Evolutionary conservation across 2,888 invertebrate genomes (phyloP), one percentile per base, ranked within the genome.

Genomic region (Orthosia incerta): DNA sequence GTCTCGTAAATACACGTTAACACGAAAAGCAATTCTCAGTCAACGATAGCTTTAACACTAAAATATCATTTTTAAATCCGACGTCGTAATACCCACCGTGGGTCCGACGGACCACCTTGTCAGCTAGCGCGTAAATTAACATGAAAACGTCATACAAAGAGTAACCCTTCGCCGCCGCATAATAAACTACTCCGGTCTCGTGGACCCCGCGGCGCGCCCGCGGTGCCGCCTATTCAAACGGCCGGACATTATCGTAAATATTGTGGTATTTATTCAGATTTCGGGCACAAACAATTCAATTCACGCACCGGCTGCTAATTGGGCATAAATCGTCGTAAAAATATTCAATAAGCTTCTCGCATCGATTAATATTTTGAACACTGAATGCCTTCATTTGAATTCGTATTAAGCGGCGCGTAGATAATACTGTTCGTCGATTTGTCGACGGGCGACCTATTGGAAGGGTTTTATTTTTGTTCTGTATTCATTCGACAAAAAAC

Each of bases 201-300:
- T 76, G 88, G 92, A 92, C 91, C 95, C 94, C 94, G 94, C 93
- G 89, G 93, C 87, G 93, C 86, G 87, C 88, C 85, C 88, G 89
- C 90, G 83, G 89, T 87, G 91, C 92, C 91, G 92, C 91, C 94
- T 92, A 93, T 95, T 93, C 93, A 94, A 93, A 91, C 91, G 89
- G 85, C 90, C 90, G 93, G 94, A 94, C 95, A 94, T 95, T 94
- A 95, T 94, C 95, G 95, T 96, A 95, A 96, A 96, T 96, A 96
- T 96, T 95, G 92, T 95, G 94, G 94, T 95, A 93, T 95, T 95
- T 95, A 95, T 95, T 94, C 94, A 95, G 91, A 94, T 94, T 95
- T 95, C 91, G 92, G 92, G 91, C 92, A 93, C 96, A 93, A 95
- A 96, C 96, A 96, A 96, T 96, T 96, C 95, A 95, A 95, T 96